Conservation (phyloP, 1,140 invertebrate genomes). For the Brachionus rubens region DNA sequence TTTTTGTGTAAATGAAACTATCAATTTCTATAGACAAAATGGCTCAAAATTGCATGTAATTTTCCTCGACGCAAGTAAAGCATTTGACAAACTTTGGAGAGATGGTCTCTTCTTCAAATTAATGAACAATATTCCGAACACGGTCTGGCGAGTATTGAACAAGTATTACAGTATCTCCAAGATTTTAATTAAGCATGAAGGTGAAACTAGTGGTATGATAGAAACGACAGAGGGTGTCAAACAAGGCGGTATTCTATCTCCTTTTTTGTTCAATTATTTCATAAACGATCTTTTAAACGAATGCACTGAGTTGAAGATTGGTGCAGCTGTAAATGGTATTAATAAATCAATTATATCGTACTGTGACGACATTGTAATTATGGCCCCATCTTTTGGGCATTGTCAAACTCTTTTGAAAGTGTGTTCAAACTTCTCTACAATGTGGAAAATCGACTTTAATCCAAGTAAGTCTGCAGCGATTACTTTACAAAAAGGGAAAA, state of each 20-base stretch:
- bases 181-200: not conserved
- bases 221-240: not conserved
- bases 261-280: not conserved
- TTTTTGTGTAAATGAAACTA: not conserved
- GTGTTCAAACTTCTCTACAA: not conserved
- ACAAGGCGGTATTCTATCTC: not conserved
- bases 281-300: not conserved
- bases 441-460: not conserved
- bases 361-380: not conserved
- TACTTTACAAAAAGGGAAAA: not conserved
- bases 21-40: not conserved
- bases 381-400: not conserved
- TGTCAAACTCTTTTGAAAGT: not conserved
- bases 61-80: too few species aligned
- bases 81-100: not conserved
- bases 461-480: not conserved
- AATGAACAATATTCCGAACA: not conserved
- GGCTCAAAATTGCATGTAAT: not conserved
- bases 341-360: not conserved
- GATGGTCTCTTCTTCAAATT: not conserved
- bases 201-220: not conserved
- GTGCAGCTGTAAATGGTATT: not conserved
- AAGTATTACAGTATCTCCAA: not conserved
- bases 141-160: not conserved
- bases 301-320: not conserved